These are phyloP conservation scores for Hemibagrus guttatus DNA, from an alignment of 2,797 vertebrate genomes.

Conservation along the genomic window DNA sequence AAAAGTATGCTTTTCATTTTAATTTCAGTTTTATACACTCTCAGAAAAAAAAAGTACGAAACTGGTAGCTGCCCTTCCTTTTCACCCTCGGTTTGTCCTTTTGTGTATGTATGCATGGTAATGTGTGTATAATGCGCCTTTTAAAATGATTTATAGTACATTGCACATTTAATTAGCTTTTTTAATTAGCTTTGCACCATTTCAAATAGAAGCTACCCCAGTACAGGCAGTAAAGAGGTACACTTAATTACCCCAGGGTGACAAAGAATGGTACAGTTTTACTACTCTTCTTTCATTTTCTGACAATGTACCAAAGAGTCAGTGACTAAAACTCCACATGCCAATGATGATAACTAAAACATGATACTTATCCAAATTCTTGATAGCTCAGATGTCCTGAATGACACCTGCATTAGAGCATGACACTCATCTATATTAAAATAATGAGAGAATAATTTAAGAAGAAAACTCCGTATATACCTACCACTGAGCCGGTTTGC, in stretches of 20 bases:
- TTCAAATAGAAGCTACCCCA: background rate
- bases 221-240: background rate
- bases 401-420: background rate
- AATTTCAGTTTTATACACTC: background rate
- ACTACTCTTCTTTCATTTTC: no score
- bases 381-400: background rate
- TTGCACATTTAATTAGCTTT: background rate
- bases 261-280: background rate
- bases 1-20: background rate
- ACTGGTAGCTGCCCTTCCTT: background rate
- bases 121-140: background rate
- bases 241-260: background rate
- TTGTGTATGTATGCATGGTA: background rate
- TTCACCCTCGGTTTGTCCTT: background rate
- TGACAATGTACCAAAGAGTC: background rate
- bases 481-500: conserved; percentile 16
- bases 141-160: background rate
- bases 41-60: background rate
- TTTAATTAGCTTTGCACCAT: background rate
- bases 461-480: background rate
- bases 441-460: background rate
- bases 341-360: background rate
- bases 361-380: background rate
- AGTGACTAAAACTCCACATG: background rate
- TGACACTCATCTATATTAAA: background rate